Evolutionary conservation across 2,113 vertebrate species (phyloP).

Genomic region (Phalacrocorax pelagicus): DNA sequence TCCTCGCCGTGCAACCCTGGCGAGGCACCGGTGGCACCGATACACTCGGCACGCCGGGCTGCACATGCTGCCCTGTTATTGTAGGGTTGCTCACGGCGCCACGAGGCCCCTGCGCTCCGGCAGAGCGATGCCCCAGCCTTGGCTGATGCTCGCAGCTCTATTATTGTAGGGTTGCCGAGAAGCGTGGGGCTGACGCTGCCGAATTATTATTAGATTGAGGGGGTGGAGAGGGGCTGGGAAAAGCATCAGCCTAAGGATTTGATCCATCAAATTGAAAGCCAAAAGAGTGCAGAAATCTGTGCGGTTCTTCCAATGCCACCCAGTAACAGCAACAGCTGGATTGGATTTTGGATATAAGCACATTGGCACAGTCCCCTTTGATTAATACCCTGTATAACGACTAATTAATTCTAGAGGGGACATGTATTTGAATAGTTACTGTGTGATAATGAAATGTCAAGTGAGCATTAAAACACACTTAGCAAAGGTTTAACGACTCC

Average conservation of each 20-base stretch:
- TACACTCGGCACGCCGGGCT: accelerated
- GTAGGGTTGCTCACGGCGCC: accelerated
- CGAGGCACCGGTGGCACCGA: background rate
- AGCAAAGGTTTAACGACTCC: slow-evolving; percentile 43
- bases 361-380: background rate
- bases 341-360: background rate
- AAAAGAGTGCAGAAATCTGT: background rate
- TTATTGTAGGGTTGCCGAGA: background rate
- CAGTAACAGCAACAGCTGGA: slow-evolving; percentile 17
- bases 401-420: slow-evolving; percentile 54
- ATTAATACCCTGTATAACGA: slow-evolving; percentile 24
- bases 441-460: slow-evolving; percentile 36
- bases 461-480: slow-evolving; percentile 59
- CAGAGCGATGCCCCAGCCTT: background rate
- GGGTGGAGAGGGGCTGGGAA: slow-evolving; percentile 46
- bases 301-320: background rate
- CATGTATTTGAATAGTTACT: background rate
- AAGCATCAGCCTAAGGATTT: slow-evolving; percentile 19
- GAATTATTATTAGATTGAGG: slow-evolving; percentile 58
- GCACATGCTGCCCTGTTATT: accelerated
- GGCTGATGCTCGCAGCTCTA: background rate
- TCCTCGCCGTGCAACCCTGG: accelerated
- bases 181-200: slow-evolving; percentile 16
- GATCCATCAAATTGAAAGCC: slow-evolving; percentile 30
- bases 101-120: background rate